Conservation (phyloP, 2,888 invertebrate genomes). For the Odontocerum albicorne region DNA sequence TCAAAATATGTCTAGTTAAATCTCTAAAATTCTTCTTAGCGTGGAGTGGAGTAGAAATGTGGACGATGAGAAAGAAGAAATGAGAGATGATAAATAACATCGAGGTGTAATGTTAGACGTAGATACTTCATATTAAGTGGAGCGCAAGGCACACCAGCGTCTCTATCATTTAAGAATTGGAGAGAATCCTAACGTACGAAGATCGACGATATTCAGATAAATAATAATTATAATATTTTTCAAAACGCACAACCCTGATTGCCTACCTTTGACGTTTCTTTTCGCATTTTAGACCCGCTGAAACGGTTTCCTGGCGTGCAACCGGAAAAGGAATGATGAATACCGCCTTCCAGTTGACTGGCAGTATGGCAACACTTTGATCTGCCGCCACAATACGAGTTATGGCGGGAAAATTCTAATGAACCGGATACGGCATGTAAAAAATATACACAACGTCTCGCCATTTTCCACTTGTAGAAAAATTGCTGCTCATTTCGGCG, state of each 20-base stretch:
- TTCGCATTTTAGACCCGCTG: constrained; percentile 1
- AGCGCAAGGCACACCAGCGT: too few species aligned
- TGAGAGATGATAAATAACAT: too few species aligned
- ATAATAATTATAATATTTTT: too few species aligned
- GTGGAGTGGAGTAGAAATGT: too few species aligned
- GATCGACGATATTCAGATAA: too few species aligned
- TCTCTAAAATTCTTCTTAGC: too few species aligned
- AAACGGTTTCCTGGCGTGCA: not conserved
- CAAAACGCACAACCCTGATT: constrained; percentile 13
- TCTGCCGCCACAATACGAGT: constrained; percentile 25
- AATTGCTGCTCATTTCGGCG: constrained; percentile 27
- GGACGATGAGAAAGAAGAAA: too few species aligned
- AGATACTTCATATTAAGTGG: too few species aligned
- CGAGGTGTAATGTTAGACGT: too few species aligned
- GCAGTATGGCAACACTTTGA: constrained; percentile 24
- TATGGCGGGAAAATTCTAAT: constrained; percentile 29
- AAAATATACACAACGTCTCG: constrained; percentile 15
- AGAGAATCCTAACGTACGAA: too few species aligned
- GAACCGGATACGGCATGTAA: constrained; percentile 31
- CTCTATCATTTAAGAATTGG: too few species aligned
- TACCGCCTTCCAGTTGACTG: constrained; percentile 9
- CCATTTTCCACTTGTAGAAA: constrained; percentile 7
- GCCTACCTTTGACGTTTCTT: constrained; percentile 27
- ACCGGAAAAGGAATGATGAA: constrained; percentile 24
- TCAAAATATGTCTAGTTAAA: too few species aligned